phyloP scores from a whole-genome alignment of 2,797 vertebrate species.

The Gambusia yucatana region DNA sequence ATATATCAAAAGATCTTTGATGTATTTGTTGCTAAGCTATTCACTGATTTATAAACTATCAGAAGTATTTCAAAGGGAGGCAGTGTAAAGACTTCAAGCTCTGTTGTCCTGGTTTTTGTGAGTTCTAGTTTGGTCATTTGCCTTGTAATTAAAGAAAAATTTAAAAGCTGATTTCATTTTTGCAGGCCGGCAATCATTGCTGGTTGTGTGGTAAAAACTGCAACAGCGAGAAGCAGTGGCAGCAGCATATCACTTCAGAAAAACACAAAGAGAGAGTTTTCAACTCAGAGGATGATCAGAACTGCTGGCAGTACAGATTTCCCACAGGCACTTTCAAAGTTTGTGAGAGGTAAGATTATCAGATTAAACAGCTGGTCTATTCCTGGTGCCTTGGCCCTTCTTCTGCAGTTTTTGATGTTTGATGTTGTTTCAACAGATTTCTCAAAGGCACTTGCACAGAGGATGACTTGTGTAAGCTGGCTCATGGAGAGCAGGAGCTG shows the following conservation, averaged over 20 bases:
- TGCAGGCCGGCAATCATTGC: slow-evolving; percentile 95
- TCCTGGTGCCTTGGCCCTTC: not conserved
- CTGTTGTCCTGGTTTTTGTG: too few relatives aligned
- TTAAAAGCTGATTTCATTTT: not conserved
- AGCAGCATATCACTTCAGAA: slow-evolving; percentile 97
- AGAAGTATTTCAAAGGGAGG: too few relatives aligned
- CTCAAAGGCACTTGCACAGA: slow-evolving; percentile 88
- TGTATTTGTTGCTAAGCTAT: too few relatives aligned
- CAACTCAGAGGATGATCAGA: slow-evolving; percentile 96
- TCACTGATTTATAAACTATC: too few relatives aligned
- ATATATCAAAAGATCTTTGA: too few relatives aligned
- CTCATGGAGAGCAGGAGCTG: slow-evolving; percentile 94
- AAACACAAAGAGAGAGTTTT: slow-evolving; percentile 99
- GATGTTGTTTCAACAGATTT: slow-evolving; percentile 79
- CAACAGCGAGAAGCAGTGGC: slow-evolving; percentile 99
- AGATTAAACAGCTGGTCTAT: accelerated
- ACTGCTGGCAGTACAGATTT: slow-evolving; percentile 98
- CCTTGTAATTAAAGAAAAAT: not conserved
- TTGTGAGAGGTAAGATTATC: slow-evolving; percentile 88
- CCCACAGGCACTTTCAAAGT: slow-evolving; percentile 94
- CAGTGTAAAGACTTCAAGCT: too few relatives aligned
- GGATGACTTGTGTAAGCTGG: slow-evolving; percentile 90
- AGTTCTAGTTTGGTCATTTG: not conserved
- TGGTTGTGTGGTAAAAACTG: slow-evolving; percentile 99
- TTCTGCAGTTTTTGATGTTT: slow-evolving; percentile 4